These are phyloP conservation scores for Nothobranchius kuhntae DNA, from an alignment of 2,113 vertebrate genomes.

Conservation along the genomic window DNA sequence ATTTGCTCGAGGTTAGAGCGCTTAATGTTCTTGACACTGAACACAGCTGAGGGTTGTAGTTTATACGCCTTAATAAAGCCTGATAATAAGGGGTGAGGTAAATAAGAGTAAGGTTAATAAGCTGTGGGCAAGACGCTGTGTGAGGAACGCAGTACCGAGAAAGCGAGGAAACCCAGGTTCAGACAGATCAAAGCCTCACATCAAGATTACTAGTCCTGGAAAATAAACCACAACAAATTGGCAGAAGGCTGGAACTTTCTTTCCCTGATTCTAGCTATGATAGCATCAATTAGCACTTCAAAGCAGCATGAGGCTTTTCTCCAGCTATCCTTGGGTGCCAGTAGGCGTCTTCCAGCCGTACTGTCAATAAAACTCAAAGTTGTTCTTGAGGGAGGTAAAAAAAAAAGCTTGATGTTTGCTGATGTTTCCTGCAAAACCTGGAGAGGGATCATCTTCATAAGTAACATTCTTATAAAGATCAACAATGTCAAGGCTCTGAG, in stretches of 20 bases:
- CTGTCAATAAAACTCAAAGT: slow-evolving; percentile 65
- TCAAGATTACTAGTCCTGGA: slow-evolving; percentile 57
- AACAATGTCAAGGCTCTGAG: neutral
- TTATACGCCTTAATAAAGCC: slow-evolving; percentile 62
- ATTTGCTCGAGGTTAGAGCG: slow-evolving; percentile 62
- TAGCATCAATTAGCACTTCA: slow-evolving; percentile 75
- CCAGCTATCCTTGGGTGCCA: slow-evolving; percentile 69
- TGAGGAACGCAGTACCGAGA: slow-evolving; percentile 32
- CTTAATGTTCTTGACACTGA: slow-evolving; percentile 63
- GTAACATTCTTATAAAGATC: slow-evolving; percentile 24
- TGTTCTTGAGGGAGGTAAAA: slow-evolving; percentile 8
- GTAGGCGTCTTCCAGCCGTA: slow-evolving; percentile 54
- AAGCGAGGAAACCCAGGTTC: slow-evolving; percentile 46
- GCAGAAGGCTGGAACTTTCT: slow-evolving; percentile 41
- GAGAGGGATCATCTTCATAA: slow-evolving; percentile 29
- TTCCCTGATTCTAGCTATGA: slow-evolving; percentile 56
- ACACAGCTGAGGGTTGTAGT: slow-evolving; percentile 37
- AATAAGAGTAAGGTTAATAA: slow-evolving; percentile 71
- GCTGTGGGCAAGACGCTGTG: slow-evolving; percentile 41
- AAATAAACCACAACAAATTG: slow-evolving; percentile 72
- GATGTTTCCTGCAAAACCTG: slow-evolving; percentile 1
- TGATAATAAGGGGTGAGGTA: slow-evolving; percentile 62
- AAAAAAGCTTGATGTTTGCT: neutral
- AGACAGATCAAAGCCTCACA: slow-evolving; percentile 64
- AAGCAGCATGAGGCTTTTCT: slow-evolving; percentile 56